Percentiles rank a stretch among this genome's conserved stretches.
phyloP scores from a whole-genome alignment of 2,888 invertebrate genomes.

The Dorcus parallelipipedus region DNA sequence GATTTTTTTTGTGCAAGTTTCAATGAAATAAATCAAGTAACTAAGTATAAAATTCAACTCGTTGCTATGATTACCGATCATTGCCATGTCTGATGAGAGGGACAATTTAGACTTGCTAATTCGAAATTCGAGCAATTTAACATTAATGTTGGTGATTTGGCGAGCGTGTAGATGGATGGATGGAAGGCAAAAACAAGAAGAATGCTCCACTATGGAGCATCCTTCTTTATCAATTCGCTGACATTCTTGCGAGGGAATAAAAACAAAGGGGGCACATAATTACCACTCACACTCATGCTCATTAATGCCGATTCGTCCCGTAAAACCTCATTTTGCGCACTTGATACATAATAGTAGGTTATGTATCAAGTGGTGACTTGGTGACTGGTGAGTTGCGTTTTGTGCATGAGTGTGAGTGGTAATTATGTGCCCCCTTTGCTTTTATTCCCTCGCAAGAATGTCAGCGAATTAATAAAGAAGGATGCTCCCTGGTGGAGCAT shows the following conservation, averaged over 20 bases:
- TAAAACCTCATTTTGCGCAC: too few species aligned
- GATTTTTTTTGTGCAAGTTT: too few species aligned
- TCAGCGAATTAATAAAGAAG: neutral
- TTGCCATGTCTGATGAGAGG: too few species aligned
- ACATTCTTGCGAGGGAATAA: slow-evolving; percentile 10
- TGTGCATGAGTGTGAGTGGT: slow-evolving; percentile 13
- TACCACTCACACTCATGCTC: slow-evolving; percentile 12
- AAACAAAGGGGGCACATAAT: slow-evolving; percentile 6
- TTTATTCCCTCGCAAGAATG: slow-evolving; percentile 9
- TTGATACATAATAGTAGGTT: too few species aligned
- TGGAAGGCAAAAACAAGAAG: slow-evolving; percentile 12
- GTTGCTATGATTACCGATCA: too few species aligned
- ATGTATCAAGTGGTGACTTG: too few species aligned
- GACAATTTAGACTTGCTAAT: too few species aligned
- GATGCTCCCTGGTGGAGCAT: slow-evolving; percentile 7
- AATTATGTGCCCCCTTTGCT: slow-evolving; percentile 7
- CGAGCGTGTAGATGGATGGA: slow-evolving; percentile 31
- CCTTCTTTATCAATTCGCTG: neutral
- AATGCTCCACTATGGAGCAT: slow-evolving; percentile 7
- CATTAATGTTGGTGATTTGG: too few species aligned
- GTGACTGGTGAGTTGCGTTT: slow-evolving; percentile 10
- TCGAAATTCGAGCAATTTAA: too few species aligned
- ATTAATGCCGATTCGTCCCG: too few species aligned
- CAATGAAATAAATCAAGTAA: too few species aligned
- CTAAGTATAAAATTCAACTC: too few species aligned